Conservation (phyloP, 2,113 vertebrate genomes). For the Vidua chalybeata region DNA sequence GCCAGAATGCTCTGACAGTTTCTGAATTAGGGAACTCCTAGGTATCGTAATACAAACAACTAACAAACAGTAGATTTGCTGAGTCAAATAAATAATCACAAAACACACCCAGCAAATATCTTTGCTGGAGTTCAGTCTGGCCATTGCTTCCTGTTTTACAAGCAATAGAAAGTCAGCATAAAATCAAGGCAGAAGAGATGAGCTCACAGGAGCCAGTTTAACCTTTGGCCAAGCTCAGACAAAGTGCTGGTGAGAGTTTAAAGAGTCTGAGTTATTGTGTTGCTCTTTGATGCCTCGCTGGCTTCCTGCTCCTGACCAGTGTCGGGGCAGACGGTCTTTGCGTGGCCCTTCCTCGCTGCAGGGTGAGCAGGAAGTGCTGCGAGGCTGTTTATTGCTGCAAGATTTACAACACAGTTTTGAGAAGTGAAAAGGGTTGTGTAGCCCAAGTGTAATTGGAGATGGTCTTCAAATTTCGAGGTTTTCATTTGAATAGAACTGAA, state of each 20-base stretch:
- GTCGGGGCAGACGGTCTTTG: neutral
- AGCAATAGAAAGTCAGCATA: neutral
- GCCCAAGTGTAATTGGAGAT: neutral
- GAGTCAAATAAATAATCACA: neutral
- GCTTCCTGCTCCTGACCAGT: neutral
- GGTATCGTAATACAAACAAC: neutral
- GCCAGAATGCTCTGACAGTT: neutral
- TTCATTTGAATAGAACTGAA: neutral
- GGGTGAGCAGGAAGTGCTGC: neutral
- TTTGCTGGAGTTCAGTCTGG: neutral
- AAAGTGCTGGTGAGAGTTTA: neutral
- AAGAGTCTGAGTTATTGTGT: neutral
- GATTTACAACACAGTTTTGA: neutral
- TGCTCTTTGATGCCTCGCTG: neutral
- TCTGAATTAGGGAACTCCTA: neutral
- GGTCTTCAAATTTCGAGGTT: neutral
- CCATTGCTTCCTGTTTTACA: neutral
- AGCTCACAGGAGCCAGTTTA: neutral
- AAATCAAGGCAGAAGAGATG: neutral
- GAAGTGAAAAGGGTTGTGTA: neutral
- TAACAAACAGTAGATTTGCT: neutral
- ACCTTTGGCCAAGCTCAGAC: neutral
- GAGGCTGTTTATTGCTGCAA: neutral
- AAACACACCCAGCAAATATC: neutral
- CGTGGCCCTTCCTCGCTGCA: fast-evolving